These are phyloP conservation scores for Nannoperca obscura DNA, from an alignment of 2,797 vertebrate genomes.

Conservation along the genomic window DNA sequence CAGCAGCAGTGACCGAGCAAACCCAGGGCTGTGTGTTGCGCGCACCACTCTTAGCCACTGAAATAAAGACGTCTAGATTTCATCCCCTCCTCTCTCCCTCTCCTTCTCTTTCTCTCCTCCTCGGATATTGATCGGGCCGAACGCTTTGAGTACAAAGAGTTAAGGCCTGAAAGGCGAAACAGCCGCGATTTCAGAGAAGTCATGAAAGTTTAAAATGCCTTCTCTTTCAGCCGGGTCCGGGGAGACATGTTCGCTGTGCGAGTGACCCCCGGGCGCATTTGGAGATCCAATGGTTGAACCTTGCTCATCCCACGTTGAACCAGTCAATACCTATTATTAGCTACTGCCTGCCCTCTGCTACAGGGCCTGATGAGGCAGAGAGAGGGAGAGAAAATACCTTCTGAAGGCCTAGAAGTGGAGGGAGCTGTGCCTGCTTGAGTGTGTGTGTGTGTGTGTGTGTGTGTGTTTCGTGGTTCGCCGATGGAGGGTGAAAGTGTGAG, in stretches of 20 bases:
- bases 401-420: constrained; percentile 77
- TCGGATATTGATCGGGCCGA: constrained; percentile 84
- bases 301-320: constrained; percentile 89
- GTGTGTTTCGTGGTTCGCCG: constrained; percentile 45
- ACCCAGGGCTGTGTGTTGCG: constrained; percentile 45
- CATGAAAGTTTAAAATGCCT: constrained; percentile 90
- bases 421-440: constrained; percentile 46
- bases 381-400: constrained; percentile 75
- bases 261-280: constrained; percentile 85
- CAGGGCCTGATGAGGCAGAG: constrained; percentile 82
- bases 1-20: constrained; percentile 67
- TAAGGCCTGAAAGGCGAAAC: constrained; percentile 87
- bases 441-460: constrained; percentile 22
- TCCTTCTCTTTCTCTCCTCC: constrained; percentile 61
- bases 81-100: constrained; percentile 60
- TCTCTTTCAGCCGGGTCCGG: constrained; percentile 83
- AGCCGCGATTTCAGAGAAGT: constrained; percentile 84
- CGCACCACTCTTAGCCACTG: constrained; percentile 64
- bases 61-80: constrained; percentile 86
- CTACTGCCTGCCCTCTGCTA: constrained; percentile 87
- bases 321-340: constrained; percentile 93
- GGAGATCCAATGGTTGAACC: constrained; percentile 88
- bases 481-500: constrained; percentile 63
- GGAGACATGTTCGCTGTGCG: constrained; percentile 81
- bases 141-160: constrained; percentile 87